Conservation (phyloP, 2,797 vertebrate genomes). For the Liparis tanakae region DNA sequence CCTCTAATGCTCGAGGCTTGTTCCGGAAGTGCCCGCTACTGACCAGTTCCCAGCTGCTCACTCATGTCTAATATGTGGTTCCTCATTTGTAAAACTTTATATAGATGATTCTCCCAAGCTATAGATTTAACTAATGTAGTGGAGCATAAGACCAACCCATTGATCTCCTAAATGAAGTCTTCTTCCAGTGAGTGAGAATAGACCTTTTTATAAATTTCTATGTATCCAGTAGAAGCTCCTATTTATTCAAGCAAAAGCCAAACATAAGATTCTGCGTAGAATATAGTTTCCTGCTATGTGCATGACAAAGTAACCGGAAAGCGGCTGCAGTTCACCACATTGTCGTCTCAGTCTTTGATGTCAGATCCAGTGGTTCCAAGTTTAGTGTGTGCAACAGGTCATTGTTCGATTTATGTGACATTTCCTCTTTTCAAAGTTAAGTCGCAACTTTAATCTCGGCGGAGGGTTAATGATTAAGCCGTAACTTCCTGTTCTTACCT, state of each 20-base stretch:
- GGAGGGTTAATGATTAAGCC: slow-evolving; percentile 1
- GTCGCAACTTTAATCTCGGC: not conserved
- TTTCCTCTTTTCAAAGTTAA: not conserved
- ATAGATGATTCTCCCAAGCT: not conserved
- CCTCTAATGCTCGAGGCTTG: not conserved
- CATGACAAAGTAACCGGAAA: not conserved
- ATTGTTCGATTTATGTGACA: not conserved
- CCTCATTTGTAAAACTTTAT: not conserved
- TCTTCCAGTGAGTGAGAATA: not conserved
- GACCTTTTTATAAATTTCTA: not conserved
- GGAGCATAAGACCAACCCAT: not conserved
- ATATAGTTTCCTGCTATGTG: not conserved
- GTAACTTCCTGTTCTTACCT: not conserved
- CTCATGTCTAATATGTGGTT: not conserved
- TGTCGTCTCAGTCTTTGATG: not conserved
- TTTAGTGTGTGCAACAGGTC: not conserved
- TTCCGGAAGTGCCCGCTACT: not conserved
- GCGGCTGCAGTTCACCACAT: not conserved
- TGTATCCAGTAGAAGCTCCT: not conserved
- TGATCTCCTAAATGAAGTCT: not conserved
- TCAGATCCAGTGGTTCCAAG: not conserved
- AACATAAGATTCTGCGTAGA: not conserved
- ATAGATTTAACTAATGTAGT: not conserved
- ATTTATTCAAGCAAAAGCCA: slow-evolving; percentile 1
- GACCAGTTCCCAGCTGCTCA: no score